phyloP scores from a whole-genome alignment of 2,113 vertebrate species.

The Coptodon rendalli region DNA sequence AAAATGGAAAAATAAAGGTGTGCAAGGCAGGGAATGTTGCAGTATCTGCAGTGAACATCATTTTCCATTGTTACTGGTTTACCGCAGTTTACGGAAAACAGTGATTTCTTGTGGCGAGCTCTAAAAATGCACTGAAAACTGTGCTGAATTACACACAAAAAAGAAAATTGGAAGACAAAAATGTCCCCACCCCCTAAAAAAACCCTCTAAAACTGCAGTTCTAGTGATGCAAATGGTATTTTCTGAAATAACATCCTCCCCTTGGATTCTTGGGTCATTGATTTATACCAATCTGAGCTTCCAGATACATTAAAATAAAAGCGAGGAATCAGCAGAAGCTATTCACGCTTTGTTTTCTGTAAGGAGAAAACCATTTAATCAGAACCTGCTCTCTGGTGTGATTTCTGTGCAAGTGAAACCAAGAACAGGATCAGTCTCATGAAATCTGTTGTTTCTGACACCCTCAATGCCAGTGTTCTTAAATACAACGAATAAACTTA shows the following conservation, averaged over 20 bases:
- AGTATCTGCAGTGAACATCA: neutral
- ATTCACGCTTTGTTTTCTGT: neutral
- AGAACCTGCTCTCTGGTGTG: neutral
- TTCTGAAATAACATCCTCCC: neutral
- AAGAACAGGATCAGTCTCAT: neutral
- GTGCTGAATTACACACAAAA: neutral
- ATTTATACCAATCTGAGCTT: neutral
- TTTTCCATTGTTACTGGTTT: neutral
- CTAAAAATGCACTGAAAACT: neutral
- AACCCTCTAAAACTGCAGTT: neutral
- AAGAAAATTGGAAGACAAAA: neutral
- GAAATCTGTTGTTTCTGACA: neutral
- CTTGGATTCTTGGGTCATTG: neutral
- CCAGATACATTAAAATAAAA: neutral
- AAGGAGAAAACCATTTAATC: neutral
- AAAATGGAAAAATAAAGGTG: neutral
- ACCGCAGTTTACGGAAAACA: neutral
- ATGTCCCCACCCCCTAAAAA: neutral
- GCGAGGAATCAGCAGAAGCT: neutral
- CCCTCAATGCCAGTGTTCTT: conserved; percentile 1
- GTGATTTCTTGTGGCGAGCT: neutral
- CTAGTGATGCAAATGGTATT: neutral
- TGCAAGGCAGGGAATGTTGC: neutral
- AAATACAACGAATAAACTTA: neutral
- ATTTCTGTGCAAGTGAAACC: neutral